Percentiles rank a stretch among this genome's conserved stretches.
phyloP scores from a whole-genome alignment of 2,888 invertebrate genomes.

The Argyresthia goedartella region DNA sequence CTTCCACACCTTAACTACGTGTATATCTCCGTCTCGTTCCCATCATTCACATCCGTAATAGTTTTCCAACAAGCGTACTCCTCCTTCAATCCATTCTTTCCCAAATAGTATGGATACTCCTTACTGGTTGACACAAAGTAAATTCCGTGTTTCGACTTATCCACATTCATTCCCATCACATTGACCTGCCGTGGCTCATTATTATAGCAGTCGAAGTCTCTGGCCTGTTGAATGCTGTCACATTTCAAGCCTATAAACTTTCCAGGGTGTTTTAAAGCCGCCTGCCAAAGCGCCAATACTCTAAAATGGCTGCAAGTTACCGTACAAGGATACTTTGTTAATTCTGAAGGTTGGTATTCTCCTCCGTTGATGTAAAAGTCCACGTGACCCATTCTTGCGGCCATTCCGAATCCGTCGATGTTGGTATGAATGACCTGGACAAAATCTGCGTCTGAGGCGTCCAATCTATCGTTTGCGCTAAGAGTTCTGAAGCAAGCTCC shows the following conservation, averaged over 20 bases:
- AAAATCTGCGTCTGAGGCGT: conserved; percentile 46
- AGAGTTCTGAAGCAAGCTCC: conserved; percentile 53
- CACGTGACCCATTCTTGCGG: conserved; percentile 50
- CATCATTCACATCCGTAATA: conserved; percentile 40
- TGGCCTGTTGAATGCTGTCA: conserved; percentile 43
- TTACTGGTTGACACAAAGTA: conserved; percentile 47
- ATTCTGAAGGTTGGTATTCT: conserved; percentile 52
- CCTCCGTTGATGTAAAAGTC: conserved; percentile 59
- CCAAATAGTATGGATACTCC: conserved; percentile 46
- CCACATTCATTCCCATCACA: conserved; percentile 34
- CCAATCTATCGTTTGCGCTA: conserved; percentile 31
- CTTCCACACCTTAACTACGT: conserved; percentile 18
- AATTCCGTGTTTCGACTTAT: conserved; percentile 36
- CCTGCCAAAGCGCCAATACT: conserved; percentile 39
- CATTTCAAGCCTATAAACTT: conserved; percentile 50
- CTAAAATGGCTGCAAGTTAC: conserved; percentile 55
- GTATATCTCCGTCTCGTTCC: conserved; percentile 40
- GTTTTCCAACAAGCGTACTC: conserved; percentile 43
- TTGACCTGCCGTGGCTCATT: conserved; percentile 34
- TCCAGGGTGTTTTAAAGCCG: conserved; percentile 38
- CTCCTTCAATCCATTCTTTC: conserved; percentile 36
- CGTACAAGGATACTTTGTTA: conserved; percentile 41
- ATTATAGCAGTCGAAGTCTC: conserved; percentile 40
- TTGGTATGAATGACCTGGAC: conserved; percentile 57
- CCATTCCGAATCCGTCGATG: conserved; percentile 61